A percentile compares a stretch with the other conserved stretches of the same genome.
Evolutionary conservation across 2,888 invertebrate genomes (phyloP).

Genomic region (Ethmia dodecea): DNA sequence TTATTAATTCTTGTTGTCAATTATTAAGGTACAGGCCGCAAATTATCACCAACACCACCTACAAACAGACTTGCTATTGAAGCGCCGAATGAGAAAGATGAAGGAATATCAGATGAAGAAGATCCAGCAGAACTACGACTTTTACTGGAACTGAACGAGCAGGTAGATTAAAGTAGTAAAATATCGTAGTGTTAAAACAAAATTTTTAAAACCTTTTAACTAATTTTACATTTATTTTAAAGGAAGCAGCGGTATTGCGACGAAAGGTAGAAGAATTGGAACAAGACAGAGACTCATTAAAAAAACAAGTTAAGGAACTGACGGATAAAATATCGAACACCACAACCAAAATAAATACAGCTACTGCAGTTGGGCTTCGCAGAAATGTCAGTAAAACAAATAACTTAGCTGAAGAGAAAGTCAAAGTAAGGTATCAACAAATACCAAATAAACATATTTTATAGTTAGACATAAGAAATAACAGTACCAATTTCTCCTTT

Average conservation of each 20-base stretch:
- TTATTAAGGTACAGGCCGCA: constrained; percentile 73
- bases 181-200: background rate
- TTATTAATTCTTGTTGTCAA: background rate
- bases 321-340: constrained; percentile 81
- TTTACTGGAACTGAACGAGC: constrained; percentile 92
- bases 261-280: constrained; percentile 91
- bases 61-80: constrained; percentile 81
- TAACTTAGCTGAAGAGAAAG: constrained; percentile 81
- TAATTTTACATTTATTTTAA: constrained; percentile 17
- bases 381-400: constrained; percentile 55
- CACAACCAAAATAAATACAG: constrained; percentile 47
- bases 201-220: constrained; percentile 1
- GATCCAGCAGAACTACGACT: constrained; percentile 90
- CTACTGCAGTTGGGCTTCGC: constrained; percentile 42
- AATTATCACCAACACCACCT: constrained; percentile 82
- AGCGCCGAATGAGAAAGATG: constrained; percentile 82
- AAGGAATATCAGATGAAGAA: constrained; percentile 86
- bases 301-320: constrained; percentile 86
- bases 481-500: constrained; percentile 18
- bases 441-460: background rate
- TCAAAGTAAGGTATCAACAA: constrained; percentile 62
- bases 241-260: constrained; percentile 89
- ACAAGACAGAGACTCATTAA: constrained; percentile 84
- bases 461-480: background rate
- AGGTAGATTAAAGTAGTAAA: constrained; percentile 54